phyloP scores from a whole-genome alignment of 2,797 vertebrate species.

The Poeciliopsis presidionis region DNA sequence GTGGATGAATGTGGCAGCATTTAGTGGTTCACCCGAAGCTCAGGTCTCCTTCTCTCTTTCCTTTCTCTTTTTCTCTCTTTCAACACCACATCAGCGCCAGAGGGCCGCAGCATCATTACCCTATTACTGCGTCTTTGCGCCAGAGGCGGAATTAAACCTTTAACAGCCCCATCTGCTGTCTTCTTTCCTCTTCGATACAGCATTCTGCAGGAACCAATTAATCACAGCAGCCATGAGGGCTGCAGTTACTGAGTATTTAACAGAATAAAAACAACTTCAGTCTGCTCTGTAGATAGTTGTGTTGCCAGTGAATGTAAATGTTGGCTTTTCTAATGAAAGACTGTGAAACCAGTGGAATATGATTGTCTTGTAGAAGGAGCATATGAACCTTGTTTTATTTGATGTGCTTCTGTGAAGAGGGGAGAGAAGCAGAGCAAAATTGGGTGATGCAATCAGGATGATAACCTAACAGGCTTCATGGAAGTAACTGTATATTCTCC shows the following conservation, averaged over 20 bases:
- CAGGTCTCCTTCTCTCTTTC: conserved; percentile 66
- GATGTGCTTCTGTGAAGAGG: conserved; percentile 16
- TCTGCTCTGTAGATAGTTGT: conserved; percentile 27
- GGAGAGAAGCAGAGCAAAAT: conserved; percentile 21
- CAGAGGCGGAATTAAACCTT: conserved; percentile 56
- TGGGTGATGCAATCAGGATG: conserved; percentile 70
- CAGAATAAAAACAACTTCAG: conserved; percentile 66
- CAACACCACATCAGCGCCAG: conserved; percentile 73
- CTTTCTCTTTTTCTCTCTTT: conserved; percentile 69
- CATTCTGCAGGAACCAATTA: conserved; percentile 68
- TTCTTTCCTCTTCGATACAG: conserved; percentile 43
- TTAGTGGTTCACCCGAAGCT: conserved; percentile 76
- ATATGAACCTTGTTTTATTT: conserved; percentile 15
- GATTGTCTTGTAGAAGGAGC: conserved; percentile 23
- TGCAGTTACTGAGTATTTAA: conserved; percentile 71
- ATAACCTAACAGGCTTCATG: conserved; percentile 64
- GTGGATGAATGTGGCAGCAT: conserved; percentile 76
- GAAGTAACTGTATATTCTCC: conserved; percentile 65
- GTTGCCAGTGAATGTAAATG: conserved; percentile 44
- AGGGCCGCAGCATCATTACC: conserved; percentile 70
- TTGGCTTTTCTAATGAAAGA: conserved; percentile 46
- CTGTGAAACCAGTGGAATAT: conserved; percentile 15
- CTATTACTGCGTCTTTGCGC: conserved; percentile 59
- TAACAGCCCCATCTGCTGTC: conserved; percentile 52
- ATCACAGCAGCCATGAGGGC: conserved; percentile 58